Percentiles rank a stretch among this genome's conserved stretches.
Evolutionary conservation across 2,113 vertebrate species (phyloP).

Genomic region (Rhynchomys soricoides): DNA sequence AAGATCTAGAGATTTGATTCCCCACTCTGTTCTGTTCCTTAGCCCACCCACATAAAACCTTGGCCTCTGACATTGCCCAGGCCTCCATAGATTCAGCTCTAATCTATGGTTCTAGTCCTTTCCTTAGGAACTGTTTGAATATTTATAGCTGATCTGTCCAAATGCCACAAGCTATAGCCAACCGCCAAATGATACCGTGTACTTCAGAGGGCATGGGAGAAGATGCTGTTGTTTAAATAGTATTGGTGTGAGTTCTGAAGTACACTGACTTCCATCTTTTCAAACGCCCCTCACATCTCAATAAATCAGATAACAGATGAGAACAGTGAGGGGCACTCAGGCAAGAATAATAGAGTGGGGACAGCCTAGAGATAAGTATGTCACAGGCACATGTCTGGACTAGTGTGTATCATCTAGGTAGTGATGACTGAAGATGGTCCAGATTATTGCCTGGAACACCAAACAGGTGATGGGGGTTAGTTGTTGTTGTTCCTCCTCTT

Average conservation of each 20-base stretch:
- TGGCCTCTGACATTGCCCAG: neutral
- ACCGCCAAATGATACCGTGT: neutral
- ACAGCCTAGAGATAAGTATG: neutral
- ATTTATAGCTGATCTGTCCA: conserved; percentile 36
- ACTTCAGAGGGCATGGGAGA: neutral
- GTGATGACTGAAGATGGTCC: neutral
- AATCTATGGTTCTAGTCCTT: neutral
- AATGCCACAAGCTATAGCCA: neutral
- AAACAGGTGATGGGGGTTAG: neutral
- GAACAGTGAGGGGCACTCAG: neutral
- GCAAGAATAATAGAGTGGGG: neutral
- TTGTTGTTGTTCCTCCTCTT: too few species aligned
- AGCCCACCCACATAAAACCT: neutral
- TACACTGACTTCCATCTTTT: conserved; percentile 15
- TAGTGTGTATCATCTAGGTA: neutral
- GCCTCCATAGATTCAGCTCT: neutral
- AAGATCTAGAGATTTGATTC: conserved; percentile 27
- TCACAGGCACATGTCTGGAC: neutral
- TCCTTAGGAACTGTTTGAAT: neutral
- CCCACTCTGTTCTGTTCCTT: neutral
- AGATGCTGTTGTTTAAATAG: neutral
- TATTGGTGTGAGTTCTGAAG: conserved; percentile 20
- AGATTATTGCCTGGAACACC: neutral
- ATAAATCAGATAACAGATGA: neutral
- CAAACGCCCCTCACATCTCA: neutral